phyloP scores from a whole-genome alignment of 1,140 invertebrate genomes.

The Leptinotarsa defecta region DNA sequence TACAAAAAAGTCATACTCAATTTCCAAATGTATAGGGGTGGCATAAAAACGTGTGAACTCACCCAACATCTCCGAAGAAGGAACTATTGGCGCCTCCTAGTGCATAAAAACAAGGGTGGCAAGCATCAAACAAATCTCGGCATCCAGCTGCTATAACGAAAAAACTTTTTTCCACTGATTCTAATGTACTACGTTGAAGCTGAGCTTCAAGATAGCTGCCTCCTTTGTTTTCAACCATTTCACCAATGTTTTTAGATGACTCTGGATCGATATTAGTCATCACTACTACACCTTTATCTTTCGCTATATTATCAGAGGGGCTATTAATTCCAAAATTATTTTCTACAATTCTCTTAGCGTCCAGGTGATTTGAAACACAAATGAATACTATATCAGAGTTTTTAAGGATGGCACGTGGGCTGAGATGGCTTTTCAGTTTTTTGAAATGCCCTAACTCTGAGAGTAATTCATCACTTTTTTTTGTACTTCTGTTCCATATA shows the following conservation, averaged over 20 bases:
- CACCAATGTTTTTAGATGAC: conserved; percentile 89
- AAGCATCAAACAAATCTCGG: conserved; percentile 85
- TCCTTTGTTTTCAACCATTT: conserved; percentile 84
- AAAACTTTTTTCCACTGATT: conserved; percentile 87
- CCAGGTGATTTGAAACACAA: conserved; percentile 90
- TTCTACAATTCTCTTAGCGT: conserved; percentile 94
- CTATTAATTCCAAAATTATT: conserved; percentile 90
- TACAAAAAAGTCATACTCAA: conserved; percentile 15
- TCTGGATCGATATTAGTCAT: conserved; percentile 95
- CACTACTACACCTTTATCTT: conserved; percentile 90
- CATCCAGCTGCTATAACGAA: conserved; percentile 89
- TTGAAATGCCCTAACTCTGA: conserved; percentile 38
- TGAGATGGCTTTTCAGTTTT: conserved; percentile 54
- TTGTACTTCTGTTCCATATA: conserved; percentile 90
- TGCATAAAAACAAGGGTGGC: conserved; percentile 87
- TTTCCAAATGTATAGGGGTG: no score
- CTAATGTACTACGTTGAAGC: conserved; percentile 86
- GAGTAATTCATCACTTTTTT: conserved; percentile 63
- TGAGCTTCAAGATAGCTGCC: conserved; percentile 92
- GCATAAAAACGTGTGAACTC: background rate
- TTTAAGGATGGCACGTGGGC: conserved; percentile 88
- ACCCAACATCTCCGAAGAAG: conserved; percentile 89
- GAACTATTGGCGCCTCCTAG: conserved; percentile 87
- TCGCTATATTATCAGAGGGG: conserved; percentile 68
- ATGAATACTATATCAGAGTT: conserved; percentile 93